Percentiles rank a stretch among this genome's conserved stretches.
Conservation (phyloP, 2,113 vertebrate genomes). For the Hippopotamus amphibius region DNA sequence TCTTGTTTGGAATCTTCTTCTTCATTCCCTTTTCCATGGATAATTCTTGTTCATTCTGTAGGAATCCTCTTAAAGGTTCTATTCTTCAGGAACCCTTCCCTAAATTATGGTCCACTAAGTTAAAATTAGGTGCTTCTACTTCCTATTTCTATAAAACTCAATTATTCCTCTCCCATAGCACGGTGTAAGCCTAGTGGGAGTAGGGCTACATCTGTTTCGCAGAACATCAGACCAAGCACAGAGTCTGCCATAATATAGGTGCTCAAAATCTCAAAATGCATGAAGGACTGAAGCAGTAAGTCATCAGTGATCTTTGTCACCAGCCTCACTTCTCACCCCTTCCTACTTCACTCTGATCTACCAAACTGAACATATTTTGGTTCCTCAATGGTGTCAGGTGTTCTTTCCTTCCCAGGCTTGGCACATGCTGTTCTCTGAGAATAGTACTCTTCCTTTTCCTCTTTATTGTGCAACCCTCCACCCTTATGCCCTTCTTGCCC, state of each 20-base stretch:
- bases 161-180: fast-evolving
- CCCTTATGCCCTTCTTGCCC: neutral
- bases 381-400: neutral
- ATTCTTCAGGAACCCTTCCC: neutral
- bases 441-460: neutral
- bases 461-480: neutral
- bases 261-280: neutral
- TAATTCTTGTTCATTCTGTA: neutral
- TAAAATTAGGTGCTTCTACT: neutral
- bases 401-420: neutral
- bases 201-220: neutral
- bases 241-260: neutral
- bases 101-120: neutral
- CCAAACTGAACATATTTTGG: neutral
- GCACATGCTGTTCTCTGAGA: neutral
- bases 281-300: neutral
- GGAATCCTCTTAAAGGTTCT: neutral
- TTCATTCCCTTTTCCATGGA: neutral
- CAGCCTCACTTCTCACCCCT: too few relatives aligned
- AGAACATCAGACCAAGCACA: neutral
- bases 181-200: neutral
- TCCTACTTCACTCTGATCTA: neutral
- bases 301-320: neutral
- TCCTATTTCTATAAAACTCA: neutral
- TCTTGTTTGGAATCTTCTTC: neutral